Conservation (phyloP, 1,140 invertebrate genomes). For the Drosophila guanche region DNA sequence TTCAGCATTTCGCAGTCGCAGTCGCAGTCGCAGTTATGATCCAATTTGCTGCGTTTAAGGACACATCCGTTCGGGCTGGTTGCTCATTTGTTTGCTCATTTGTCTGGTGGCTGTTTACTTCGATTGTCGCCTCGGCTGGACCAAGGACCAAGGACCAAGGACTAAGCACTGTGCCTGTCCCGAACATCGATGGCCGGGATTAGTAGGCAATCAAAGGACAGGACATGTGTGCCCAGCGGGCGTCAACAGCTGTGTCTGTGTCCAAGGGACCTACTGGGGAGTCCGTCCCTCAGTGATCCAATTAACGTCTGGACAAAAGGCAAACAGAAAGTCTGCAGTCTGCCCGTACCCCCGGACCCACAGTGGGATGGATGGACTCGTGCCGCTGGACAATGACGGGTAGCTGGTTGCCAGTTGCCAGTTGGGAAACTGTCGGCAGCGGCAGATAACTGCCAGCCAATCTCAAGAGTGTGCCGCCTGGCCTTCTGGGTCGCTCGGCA, state of each 20-base stretch:
- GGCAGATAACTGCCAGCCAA: conserved; percentile 42
- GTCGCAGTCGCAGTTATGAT: conserved; percentile 67
- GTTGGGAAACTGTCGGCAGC: conserved; percentile 14
- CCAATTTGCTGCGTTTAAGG: conserved; percentile 74
- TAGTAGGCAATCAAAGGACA: conserved; percentile 67
- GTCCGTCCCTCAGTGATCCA: conserved; percentile 37
- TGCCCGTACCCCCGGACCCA: not conserved
- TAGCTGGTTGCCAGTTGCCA: conserved; percentile 39
- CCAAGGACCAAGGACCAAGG: conserved; percentile 15
- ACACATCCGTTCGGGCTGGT: conserved; percentile 42
- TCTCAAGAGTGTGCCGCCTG: conserved; percentile 35
- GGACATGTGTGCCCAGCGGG: conserved; percentile 73
- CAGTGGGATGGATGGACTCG: conserved; percentile 27
- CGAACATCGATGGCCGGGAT: conserved; percentile 64
- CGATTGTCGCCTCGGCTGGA: conserved; percentile 53
- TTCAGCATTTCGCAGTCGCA: conserved; percentile 49
- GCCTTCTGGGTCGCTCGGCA: conserved; percentile 10
- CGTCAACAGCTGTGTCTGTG: conserved; percentile 56
- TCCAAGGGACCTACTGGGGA: conserved; percentile 38
- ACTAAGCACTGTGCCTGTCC: conserved; percentile 23
- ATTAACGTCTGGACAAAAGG: conserved; percentile 53
- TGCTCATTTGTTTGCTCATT: conserved; percentile 75
- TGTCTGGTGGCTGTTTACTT: conserved; percentile 67
- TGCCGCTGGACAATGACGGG: conserved; percentile 67
- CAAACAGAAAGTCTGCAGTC: conserved; percentile 14